Base-by-base conservation (phyloP, 2,797 vertebrate species). In the Sciaenops ocellatus region DNA sequence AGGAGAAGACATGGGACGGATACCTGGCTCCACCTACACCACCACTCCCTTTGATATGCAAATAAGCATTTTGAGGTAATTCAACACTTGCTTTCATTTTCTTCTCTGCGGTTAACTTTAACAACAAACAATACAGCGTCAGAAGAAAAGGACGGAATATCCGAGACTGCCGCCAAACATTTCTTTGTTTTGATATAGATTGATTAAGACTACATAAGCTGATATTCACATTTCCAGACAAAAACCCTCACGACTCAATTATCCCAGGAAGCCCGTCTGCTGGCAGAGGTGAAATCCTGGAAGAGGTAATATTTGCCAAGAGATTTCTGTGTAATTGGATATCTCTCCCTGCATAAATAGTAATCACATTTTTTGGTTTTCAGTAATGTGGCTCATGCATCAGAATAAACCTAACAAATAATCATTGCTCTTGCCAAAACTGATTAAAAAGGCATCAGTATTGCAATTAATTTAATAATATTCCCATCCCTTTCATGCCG, bases 301-400 rank as follows among this genome's bases (percentile, higher is more conserved):
- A 91, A 93, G 87, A 92, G 82, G 87, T 87, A 89, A 92, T 95
- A 92, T 95, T 95, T 94, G 90, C 90, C 76, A 59, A 90, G 90
- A 86, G 93, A 94, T 94, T 92, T 92, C 80, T 81, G 59, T 78
- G 83, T 95, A 94, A 95, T 94, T 94, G 92, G 93, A 94, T 90
- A 88, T 91, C 89, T 80, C 78, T 83, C 78, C 80, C 87, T 90
- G 92, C 89, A 94, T 93, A 91, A 91, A 93, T 87, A 94, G 85
- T 87, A 84, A 92, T 94, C 80, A 86, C 74, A 87, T 90, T 92
- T 38, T 92, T 86, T 82, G 85, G 69, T 82, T 90, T 86, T 90
- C 80, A n/a, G 90, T 88, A 84, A 90, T 88, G 82, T 79, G 84
- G 76, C 89, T 89, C 80, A 82, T 88, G 87, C 82, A 78, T 89